Percentiles rank a stretch among this genome's conserved stretches.
These are phyloP conservation scores for Coilia nasus DNA, from an alignment of 2,797 vertebrate genomes.

Conservation along the genomic window DNA sequence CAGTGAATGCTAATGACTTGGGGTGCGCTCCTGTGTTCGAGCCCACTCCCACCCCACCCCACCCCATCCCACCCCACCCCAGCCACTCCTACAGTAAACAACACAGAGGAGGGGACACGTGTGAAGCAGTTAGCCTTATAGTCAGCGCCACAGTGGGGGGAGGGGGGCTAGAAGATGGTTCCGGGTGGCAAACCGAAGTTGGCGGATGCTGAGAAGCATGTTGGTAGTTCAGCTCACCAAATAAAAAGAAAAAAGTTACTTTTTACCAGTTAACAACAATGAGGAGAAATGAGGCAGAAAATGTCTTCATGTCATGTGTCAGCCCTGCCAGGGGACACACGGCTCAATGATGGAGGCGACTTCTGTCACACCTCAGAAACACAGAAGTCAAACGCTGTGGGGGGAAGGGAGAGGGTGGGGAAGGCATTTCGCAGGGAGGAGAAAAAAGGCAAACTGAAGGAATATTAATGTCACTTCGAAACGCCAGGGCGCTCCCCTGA, in stretches of 20 bases:
- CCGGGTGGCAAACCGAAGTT: neutral
- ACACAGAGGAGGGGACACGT: neutral
- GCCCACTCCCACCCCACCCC: too few species aligned
- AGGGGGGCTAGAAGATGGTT: neutral
- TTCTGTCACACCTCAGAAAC: conserved; percentile 5
- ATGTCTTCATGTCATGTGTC: neutral
- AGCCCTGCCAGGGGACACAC: neutral
- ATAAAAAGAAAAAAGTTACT: neutral
- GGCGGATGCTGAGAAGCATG: neutral
- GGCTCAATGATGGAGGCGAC: conserved; percentile 4
- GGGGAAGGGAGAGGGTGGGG: neutral
- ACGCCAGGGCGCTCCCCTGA: neutral
- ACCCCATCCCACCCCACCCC: neutral
- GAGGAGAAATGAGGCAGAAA: neutral
- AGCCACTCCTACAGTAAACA: neutral
- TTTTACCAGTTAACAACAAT: neutral
- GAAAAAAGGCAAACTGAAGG: neutral
- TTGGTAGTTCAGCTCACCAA: neutral
- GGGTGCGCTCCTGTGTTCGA: neutral
- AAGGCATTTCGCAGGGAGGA: neutral
- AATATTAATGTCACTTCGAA: conserved; percentile 26
- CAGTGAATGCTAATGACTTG: conserved; percentile 39
- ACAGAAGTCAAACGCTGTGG: neutral
- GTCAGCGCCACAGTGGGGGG: neutral
- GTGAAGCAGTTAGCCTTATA: neutral